Evolutionary conservation across 53 echinoderm and acorn worm genomes (phyloP), one percentile per base, ranked within the genome.

Genomic region (Glandiceps talaboti): DNA sequence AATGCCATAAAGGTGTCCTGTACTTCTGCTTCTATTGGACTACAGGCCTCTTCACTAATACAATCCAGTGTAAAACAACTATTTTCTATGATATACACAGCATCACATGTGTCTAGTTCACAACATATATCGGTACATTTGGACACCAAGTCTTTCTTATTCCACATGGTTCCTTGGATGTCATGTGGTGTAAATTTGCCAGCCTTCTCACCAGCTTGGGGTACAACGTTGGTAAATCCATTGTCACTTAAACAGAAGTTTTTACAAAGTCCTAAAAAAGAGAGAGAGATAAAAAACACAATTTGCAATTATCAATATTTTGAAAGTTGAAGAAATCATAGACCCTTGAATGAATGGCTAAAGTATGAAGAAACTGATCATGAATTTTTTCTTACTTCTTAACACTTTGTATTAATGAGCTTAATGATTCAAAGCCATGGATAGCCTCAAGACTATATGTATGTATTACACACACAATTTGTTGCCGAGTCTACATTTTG

Each of bases 41-140:
- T 45, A 20, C 64, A 45, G 20, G 79, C 28, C 20, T 80, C 77
- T 10, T 45, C 28, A 0, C 32, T 80, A 26, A n/a, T 20, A 29
- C 87, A 87, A 0, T 72, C 33, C 74, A 87, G 79, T 27, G 83
- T 76, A 31, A 73, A 87, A 28, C 87, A 87, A 0, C 1, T 30
- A 0, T 45, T 77, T 0, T 83, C 80, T 0, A 83, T 10, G 28
- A 87, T 80, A 82, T 82, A 87, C 1, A 77, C 80, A 74, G 82
- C 28, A 76, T 83, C 83, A 83, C 87, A 87, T 0, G 29, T 25
- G 25, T 32, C 74, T n/a, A n/a, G 28, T 1, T 33, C 27, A 72
- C 87, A 87, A 45, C 87, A 87, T 1, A 73, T 32, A 20, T 31
- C 27, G 12, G 73, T 29, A 32, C 87, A 87, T 25, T 80, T 64